These are phyloP conservation scores for Rhysida immarginata DNA, from an alignment of 1,140 invertebrate species.

Conservation along the genomic window DNA sequence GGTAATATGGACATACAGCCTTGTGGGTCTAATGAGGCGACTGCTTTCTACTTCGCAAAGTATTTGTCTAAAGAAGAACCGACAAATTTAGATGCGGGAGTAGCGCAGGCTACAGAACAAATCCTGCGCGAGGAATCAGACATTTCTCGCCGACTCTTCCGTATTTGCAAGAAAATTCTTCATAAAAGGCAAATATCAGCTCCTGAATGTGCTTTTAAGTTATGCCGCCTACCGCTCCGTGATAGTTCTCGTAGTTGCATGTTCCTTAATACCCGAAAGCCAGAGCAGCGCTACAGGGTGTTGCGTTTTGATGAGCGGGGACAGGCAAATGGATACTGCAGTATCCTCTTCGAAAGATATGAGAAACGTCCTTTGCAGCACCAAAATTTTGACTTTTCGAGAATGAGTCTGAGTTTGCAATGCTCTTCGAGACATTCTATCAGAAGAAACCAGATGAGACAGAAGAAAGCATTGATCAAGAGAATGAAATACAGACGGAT, in stretches of 20 bases:
- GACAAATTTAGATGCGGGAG: not conserved
- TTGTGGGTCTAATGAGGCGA: slow-evolving; percentile 8
- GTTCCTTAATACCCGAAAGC: slow-evolving; percentile 14
- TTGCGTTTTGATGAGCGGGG: slow-evolving; percentile 6
- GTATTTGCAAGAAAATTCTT: slow-evolving; percentile 9
- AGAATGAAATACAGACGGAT: not conserved
- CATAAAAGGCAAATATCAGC: slow-evolving; percentile 9
- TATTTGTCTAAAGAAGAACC: slow-evolving; percentile 15
- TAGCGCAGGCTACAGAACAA: not conserved
- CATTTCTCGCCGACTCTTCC: no score
- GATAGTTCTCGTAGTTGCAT: slow-evolving; percentile 5
- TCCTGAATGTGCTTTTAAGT: slow-evolving; percentile 13
- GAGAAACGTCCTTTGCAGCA: slow-evolving; percentile 9
- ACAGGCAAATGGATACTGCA: not conserved
- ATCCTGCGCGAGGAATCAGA: not conserved
- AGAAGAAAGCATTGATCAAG: not conserved
- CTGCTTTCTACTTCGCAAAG: slow-evolving; percentile 15
- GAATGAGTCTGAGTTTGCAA: slow-evolving; percentile 11
- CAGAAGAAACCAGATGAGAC: not conserved
- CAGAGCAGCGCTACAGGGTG: slow-evolving; percentile 10
- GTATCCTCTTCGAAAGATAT: slow-evolving; percentile 10
- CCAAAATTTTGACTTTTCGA: not conserved
- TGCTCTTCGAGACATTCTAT: slow-evolving; percentile 12
- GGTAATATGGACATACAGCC: no score
- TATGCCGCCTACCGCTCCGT: slow-evolving; percentile 1